Evolutionary conservation across 2,797 vertebrate genomes (phyloP).

Genomic region (Fratercula arctica): DNA sequence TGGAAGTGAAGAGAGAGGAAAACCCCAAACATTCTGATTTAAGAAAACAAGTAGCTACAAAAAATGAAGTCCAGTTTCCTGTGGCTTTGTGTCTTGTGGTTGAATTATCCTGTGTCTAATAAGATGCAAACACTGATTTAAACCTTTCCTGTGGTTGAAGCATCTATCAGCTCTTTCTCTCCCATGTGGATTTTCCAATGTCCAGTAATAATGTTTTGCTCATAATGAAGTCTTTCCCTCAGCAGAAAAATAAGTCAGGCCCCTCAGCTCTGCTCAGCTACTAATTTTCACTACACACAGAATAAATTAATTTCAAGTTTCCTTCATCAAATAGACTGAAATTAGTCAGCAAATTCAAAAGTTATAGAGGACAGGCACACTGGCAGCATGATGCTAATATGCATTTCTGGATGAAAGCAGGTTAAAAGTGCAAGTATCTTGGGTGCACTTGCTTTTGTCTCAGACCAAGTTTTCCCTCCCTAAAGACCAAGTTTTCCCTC

Average conservation of each 20-base stretch:
- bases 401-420: background rate
- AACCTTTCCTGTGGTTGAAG: background rate
- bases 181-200: background rate
- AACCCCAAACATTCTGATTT: conserved; percentile 24
- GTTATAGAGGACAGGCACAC: background rate
- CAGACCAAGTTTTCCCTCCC: background rate
- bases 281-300: background rate
- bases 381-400: background rate
- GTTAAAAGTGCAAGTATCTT: background rate
- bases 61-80: conserved; percentile 28
- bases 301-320: background rate
- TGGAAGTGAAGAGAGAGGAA: conserved; percentile 16
- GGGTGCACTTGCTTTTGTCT: background rate
- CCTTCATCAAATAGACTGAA: background rate
- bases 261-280: background rate
- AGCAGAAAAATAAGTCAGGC: background rate
- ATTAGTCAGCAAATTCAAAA: background rate
- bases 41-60: conserved; percentile 26
- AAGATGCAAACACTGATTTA: background rate
- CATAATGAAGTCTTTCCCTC: background rate
- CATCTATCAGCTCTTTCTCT: background rate
- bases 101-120: background rate
- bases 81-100: background rate
- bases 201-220: background rate
- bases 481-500: background rate